Base-by-base conservation (phyloP, 2,888 invertebrate species). In the Pedicia rivosa region DNA sequence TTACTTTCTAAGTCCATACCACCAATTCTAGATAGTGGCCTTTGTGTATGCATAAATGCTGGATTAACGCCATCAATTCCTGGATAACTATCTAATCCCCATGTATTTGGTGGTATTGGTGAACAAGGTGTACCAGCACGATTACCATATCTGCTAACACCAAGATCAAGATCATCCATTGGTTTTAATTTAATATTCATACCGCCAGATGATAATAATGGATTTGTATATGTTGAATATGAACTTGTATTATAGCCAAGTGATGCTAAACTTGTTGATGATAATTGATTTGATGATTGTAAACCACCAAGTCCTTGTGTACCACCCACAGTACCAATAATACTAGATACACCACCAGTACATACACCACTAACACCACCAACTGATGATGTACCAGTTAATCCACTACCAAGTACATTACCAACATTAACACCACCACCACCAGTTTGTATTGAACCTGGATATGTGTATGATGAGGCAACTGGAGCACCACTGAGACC, bases 91-190 rank as follows among this genome's bases (percentile, higher is more conserved):
- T 72, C 71, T 55, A 72, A 61, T 50, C 70, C 72, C 70, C 72
- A 66, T 42, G 57, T 66, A 64, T 67, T 68, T 42, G 65, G 59
- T 50, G 70, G 72, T 52, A 72, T 70, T 15, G 73, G 73, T 31
- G 73, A 73, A 43, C 72, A 72, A n/a, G 73, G 73, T 28, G 73
- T 72, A 28, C 70, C 69, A 37, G 64, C 66, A 48, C 73, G 64
- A 46, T 70, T 66, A 35, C 65, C 67, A 52, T 66, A 73, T 52
- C 72, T 66, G 49, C 67, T 63, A 49, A 72, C 51, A 43, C 75
- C 74, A 43, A 78, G 64, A 48, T 78, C 78, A 43, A 77, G 72
- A 54, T 79, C 78, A 48, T 79, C 78, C 55, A 78, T 63, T 42
- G 76, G 72, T 58, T 79, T 78, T 57, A 77, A 62, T 58, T 78